Conservation (phyloP, 2,888 invertebrate genomes). For the Chromoteleia sp. region DNA sequence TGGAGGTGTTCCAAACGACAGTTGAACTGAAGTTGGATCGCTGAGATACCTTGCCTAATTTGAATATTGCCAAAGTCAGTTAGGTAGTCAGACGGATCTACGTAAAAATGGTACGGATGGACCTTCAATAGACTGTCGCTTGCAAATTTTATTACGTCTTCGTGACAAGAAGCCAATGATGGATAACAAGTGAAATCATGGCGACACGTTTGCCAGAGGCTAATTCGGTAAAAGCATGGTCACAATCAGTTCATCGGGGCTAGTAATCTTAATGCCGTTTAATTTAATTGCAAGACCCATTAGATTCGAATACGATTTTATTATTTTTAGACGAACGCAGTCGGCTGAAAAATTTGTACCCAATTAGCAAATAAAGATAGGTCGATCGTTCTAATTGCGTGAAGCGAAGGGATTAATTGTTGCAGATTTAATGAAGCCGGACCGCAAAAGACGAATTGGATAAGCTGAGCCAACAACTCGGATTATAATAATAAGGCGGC, state of each 20-base stretch:
- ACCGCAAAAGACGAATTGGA: constrained; percentile 61
- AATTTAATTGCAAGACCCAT: constrained; percentile 25
- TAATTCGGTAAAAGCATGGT: constrained; percentile 32
- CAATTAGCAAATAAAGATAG: constrained; percentile 19
- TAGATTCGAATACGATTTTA: constrained; percentile 8
- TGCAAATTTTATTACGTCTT: constrained; percentile 50
- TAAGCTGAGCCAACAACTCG: constrained; percentile 56
- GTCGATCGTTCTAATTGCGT: constrained; percentile 31
- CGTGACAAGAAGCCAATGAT: constrained; percentile 30
- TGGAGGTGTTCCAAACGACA: constrained; percentile 68
- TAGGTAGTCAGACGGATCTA: constrained; percentile 40
- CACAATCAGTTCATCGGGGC: constrained; percentile 18
- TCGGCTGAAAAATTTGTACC: background rate
- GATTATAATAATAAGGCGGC: constrained; percentile 70
- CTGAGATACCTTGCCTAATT: constrained; percentile 56
- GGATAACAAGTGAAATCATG: constrained; percentile 43
- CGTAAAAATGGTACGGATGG: constrained; percentile 27
- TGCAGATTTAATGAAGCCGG: constrained; percentile 58
- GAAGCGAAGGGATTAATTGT: constrained; percentile 51
- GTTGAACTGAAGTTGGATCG: constrained; percentile 58
- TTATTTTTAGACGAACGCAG: background rate
- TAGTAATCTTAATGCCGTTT: constrained; percentile 38
- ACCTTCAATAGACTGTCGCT: constrained; percentile 33
- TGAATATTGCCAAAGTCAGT: constrained; percentile 65
- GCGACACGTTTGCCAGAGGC: constrained; percentile 13